phyloP scores from a whole-genome alignment of 2,888 invertebrate genomes.

The Oligia fasciuncula region DNA sequence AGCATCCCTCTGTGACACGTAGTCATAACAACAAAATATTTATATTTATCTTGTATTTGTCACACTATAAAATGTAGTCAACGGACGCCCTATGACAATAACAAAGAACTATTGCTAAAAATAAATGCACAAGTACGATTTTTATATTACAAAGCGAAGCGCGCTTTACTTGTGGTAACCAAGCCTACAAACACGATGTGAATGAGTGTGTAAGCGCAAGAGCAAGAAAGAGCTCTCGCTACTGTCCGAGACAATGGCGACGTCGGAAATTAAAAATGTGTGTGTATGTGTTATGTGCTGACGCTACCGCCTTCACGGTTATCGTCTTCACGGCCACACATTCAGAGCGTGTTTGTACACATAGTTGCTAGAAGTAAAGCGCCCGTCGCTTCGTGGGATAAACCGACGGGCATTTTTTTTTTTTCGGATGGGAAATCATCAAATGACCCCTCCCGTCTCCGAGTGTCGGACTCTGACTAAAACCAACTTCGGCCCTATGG shows the following conservation, averaged over 20 bases:
- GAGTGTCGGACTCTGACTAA: too few species aligned
- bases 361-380: too few species aligned
- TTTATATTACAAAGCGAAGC: not conserved
- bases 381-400: not conserved
- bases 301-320: too few species aligned
- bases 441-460: too few species aligned
- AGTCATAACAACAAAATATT: slow-evolving; percentile 4
- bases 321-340: not conserved
- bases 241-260: not conserved
- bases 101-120: not conserved
- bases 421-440: too few species aligned
- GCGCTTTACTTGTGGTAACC: not conserved
- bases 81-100: not conserved
- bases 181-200: not conserved
- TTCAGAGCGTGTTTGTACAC: not conserved
- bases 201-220: not conserved
- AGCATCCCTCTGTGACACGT: not conserved
- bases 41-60: not conserved
- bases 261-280: not conserved
- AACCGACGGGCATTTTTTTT: not conserved
- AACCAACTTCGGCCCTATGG: too few species aligned
- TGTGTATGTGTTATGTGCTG: too few species aligned
- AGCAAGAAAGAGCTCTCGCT: not conserved
- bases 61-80: not conserved
- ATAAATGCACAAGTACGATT: not conserved